Evolutionary conservation across 2,888 invertebrate genomes (phyloP), one percentile per base, ranked within the genome.

Genomic region (Seira musarum): DNA sequence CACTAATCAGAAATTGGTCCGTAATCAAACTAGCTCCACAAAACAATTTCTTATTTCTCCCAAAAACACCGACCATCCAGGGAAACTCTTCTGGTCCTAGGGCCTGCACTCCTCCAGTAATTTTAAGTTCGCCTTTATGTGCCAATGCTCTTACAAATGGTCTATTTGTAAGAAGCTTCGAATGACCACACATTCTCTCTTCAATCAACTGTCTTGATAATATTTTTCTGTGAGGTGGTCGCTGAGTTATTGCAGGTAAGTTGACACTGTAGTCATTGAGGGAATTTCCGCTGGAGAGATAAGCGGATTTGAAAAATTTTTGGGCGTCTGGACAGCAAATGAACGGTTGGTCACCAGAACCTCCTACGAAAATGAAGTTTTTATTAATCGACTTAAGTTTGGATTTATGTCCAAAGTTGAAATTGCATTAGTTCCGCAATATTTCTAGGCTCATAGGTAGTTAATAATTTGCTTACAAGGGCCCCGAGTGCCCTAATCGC

Each of bases 1-100:
- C 96, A 1, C 95, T 94, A 10, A 96, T 90, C 69, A 96, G 93
- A 87, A 95, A 95, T 67, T 88, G 89, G 83, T 92, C 92, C 19
- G 77, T 61, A 46, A 85, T 53, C 3, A 85, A 22, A 5, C 79
- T 69, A 1, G 71, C 84, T 2, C 85, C 85, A 49, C 85, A 85
- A 64, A 81, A 15, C 75, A 81, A 24, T 80, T 82, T 8, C 80
- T 77, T 19, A 65, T 67, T 46, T 82, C 78, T 2, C 82, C 84
- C 24, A 77, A 81, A 2, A 85, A 17, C 5, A 81, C 63, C 73
- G 67, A 83, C 85, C 83, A 85, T 83, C 78, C 79, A 85, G 5
- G 85, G 85, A 68, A 80, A 82, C 67, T 84, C 84, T 17, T 82
- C 77, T 3, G 78, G 77, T 73, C 94, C 69, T 1, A 78, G 6